Conservation (phyloP, 2,113 vertebrate species). For the Pteruthius melanotis region DNA sequence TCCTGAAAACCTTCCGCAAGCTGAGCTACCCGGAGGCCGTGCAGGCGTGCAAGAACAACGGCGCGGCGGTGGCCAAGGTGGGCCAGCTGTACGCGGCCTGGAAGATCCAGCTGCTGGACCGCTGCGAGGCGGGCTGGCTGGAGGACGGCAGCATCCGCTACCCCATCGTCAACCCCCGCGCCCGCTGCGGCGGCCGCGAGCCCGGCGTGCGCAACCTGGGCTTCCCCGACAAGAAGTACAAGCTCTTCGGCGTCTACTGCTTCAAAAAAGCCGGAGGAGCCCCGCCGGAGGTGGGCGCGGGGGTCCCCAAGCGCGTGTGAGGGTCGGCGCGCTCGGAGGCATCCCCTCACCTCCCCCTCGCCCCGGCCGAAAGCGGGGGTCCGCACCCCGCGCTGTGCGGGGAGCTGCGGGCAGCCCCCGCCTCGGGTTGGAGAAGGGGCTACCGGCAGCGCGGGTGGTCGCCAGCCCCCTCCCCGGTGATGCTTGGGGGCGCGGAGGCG, state of each 20-base stretch:
- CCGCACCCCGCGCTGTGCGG: background rate
- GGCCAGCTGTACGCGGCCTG: constrained; percentile 93
- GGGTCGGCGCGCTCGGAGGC: no score
- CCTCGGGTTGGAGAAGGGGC: background rate
- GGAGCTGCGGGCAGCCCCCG: constrained; percentile 28
- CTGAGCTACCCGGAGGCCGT: constrained; percentile 84
- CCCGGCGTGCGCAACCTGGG: constrained; percentile 89
- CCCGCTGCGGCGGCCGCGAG: constrained; percentile 85
- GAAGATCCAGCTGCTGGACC: constrained; percentile 92
- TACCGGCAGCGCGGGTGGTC: rapidly evolving
- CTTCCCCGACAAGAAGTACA: constrained; percentile 88
- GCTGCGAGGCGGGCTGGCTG: constrained; percentile 91
- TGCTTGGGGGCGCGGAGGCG: background rate
- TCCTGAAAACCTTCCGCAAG: constrained; percentile 89
- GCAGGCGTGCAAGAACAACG: constrained; percentile 83
- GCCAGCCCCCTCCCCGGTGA: background rate
- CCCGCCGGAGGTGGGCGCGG: background rate
- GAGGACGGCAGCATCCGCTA: constrained; percentile 92
- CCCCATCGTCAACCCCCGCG: constrained; percentile 90
- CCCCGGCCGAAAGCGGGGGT: no score
- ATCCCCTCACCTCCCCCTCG: no score
- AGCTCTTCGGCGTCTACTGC: constrained; percentile 91
- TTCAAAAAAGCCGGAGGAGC: constrained; percentile 49
- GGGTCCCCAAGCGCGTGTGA: constrained; percentile 67
- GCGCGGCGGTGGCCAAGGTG: constrained; percentile 83